Percentiles rank a stretch among this genome's conserved stretches.
Conservation (phyloP, 2,797 vertebrate species). For the Gambelia wislizenii region DNA sequence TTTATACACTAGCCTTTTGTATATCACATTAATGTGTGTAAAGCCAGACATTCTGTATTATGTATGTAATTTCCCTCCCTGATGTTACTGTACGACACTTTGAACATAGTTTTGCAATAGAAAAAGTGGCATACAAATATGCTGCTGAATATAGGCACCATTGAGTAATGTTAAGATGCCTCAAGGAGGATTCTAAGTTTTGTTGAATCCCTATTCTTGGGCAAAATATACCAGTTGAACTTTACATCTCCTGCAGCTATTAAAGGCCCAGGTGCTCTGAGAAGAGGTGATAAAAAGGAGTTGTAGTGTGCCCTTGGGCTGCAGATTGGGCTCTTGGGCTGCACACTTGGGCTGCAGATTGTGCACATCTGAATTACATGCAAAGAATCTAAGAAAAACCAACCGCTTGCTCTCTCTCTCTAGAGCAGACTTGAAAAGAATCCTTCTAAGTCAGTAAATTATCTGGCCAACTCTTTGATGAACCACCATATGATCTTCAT, state of each 20-base stretch:
- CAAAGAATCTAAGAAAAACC: background rate
- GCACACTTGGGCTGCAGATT: background rate
- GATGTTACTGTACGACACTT: too few relatives aligned
- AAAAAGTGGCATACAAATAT: too few relatives aligned
- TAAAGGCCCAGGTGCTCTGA: background rate
- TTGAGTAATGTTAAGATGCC: background rate
- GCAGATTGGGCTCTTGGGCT: background rate
- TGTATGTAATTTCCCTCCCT: too few relatives aligned
- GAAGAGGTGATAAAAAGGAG: background rate
- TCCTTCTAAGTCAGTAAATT: too few relatives aligned
- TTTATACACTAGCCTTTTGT: too few relatives aligned
- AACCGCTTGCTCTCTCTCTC: background rate
- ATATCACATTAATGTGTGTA: too few relatives aligned
- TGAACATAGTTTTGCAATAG: too few relatives aligned
- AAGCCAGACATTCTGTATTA: too few relatives aligned
- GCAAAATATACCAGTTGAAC: background rate
- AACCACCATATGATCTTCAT: too few relatives aligned
- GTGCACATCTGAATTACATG: background rate
- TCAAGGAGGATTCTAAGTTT: background rate
- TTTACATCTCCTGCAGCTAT: background rate
- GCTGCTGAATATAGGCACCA: too few relatives aligned
- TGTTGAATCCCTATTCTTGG: background rate
- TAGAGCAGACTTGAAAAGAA: background rate
- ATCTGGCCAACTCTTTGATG: too few relatives aligned
- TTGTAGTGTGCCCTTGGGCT: background rate